Evolutionary conservation across 2,888 invertebrate genomes (phyloP).

Genomic region (Rugalucina vietnamica): DNA sequence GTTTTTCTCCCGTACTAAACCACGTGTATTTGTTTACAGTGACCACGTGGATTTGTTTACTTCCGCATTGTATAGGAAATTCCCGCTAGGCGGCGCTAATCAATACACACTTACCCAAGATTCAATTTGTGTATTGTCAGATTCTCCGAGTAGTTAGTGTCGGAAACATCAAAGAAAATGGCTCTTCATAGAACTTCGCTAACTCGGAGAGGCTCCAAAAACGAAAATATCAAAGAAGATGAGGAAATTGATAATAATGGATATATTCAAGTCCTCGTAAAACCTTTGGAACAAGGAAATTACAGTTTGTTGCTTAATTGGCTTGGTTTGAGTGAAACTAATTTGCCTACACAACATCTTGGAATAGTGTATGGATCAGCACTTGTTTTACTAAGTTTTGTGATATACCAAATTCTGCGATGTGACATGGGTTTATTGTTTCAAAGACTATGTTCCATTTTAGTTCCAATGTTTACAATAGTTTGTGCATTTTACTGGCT

Average conservation of each 20-base stretch:
- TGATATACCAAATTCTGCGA: slow-evolving; percentile 75
- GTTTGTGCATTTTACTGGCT: slow-evolving; percentile 82
- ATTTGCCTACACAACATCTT: slow-evolving; percentile 74
- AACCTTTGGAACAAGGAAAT: slow-evolving; percentile 80
- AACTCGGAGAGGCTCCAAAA: slow-evolving; percentile 77
- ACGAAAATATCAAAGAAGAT: slow-evolving; percentile 77
- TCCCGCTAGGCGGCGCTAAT: slow-evolving; percentile 67
- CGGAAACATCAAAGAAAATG: slow-evolving; percentile 63
- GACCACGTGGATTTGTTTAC: slow-evolving; percentile 59
- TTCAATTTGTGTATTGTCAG: slow-evolving; percentile 59
- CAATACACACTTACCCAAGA: slow-evolving; percentile 69
- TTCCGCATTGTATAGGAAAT: slow-evolving; percentile 65
- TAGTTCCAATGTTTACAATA: slow-evolving; percentile 82
- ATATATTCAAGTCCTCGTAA: slow-evolving; percentile 86
- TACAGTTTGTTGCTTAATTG: slow-evolving; percentile 77
- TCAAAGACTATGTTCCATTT: slow-evolving; percentile 77
- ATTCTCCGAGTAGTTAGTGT: slow-evolving; percentile 12
- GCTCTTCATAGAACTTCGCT: slow-evolving; percentile 75
- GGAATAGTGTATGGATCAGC: slow-evolving; percentile 73
- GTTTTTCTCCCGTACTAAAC: background rate
- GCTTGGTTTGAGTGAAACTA: slow-evolving; percentile 75
- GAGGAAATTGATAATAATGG: slow-evolving; percentile 89
- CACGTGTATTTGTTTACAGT: slow-evolving; percentile 9
- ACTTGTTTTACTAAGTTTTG: slow-evolving; percentile 69
- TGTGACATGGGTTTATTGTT: slow-evolving; percentile 80